Conservation (phyloP, 2,797 vertebrate genomes). For the Macropus fuliginosus region DNA sequence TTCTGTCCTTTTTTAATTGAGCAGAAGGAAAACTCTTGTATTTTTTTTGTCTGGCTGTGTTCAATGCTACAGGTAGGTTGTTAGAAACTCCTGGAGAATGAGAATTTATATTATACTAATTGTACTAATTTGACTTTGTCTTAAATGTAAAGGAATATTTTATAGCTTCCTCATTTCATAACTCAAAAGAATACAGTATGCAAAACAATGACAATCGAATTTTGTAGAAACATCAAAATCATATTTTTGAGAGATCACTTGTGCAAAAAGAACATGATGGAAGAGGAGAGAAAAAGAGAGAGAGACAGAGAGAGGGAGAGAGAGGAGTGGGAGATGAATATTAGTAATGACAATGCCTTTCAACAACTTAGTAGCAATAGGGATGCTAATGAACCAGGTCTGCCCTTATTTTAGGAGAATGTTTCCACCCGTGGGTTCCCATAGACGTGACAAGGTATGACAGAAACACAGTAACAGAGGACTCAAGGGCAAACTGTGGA, state of each 20-base stretch:
- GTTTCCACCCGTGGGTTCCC: neutral
- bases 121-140: neutral
- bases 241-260: neutral
- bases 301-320: neutral
- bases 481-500: neutral
- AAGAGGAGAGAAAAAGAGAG: neutral
- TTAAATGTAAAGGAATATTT: constrained; percentile 21
- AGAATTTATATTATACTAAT: neutral
- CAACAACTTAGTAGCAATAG: neutral
- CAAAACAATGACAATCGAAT: constrained; percentile 21
- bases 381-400: neutral
- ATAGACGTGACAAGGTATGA: constrained; percentile 3
- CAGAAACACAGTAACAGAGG: neutral
- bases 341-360: neutral
- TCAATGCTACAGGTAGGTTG: constrained; percentile 28
- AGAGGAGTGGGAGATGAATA: neutral
- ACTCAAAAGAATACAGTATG: constrained; percentile 2
- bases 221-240: constrained; percentile 8
- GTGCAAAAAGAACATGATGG: neutral
- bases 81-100: neutral
- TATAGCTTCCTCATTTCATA: neutral
- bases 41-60: constrained; percentile 27
- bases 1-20: constrained; percentile 54
- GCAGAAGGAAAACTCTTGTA: constrained; percentile 43
- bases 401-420: neutral